phyloP scores from a whole-genome alignment of 1,140 invertebrate species.

The Schlechtendalia chinensis region DNA sequence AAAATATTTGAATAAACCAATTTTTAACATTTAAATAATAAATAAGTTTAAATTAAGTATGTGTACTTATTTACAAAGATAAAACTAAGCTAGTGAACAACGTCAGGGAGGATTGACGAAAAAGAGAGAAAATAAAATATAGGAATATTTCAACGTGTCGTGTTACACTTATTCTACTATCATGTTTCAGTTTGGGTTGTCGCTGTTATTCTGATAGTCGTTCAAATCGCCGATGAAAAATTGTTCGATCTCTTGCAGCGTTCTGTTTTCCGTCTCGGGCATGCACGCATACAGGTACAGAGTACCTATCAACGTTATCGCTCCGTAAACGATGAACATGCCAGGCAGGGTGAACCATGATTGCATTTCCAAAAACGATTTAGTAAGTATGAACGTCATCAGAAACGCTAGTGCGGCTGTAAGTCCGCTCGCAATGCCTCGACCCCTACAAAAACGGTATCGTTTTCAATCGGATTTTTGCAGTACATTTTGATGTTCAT shows the following conservation, averaged over 20 bases:
- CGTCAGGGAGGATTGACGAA: neutral
- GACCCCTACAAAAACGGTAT: constrained; percentile 50
- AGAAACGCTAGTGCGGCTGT: constrained; percentile 53
- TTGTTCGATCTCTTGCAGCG: constrained; percentile 53
- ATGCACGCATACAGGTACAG: constrained; percentile 53
- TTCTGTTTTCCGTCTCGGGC: constrained; percentile 54
- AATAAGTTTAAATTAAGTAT: neutral
- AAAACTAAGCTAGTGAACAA: constrained; percentile 6
- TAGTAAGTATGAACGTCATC: constrained; percentile 51
- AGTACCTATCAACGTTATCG: constrained; percentile 51
- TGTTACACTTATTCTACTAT: neutral
- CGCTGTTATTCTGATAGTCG: neutral
- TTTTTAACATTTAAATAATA: no score
- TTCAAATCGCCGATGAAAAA: constrained; percentile 43
- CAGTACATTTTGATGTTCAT: no score
- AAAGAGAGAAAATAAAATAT: neutral
- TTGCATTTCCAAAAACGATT: constrained; percentile 52
- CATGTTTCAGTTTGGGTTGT: neutral
- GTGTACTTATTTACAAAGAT: no score
- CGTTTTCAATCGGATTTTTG: no score
- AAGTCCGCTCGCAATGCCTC: constrained; percentile 52
- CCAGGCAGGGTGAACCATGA: constrained; percentile 50
- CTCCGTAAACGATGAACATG: constrained; percentile 52
- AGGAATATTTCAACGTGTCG: neutral
- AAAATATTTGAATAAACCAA: no score